These are phyloP conservation scores for Spongilla lacustris DNA, from an alignment of 37 sponge, comb jelly and placozoan species.

Conservation along the genomic window DNA sequence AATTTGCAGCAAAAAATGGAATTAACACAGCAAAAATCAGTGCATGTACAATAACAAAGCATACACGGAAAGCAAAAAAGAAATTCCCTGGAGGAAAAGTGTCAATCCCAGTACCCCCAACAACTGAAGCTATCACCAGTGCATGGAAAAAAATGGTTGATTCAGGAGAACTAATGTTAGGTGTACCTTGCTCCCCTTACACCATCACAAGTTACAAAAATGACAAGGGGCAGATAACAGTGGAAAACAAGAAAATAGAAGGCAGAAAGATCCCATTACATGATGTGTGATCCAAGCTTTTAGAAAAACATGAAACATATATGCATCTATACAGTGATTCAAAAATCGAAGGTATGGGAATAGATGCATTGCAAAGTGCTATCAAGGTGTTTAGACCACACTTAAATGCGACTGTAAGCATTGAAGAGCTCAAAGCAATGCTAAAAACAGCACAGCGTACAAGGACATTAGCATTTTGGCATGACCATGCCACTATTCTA, in stretches of 20 bases:
- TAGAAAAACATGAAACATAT: slow-evolving; percentile 16
- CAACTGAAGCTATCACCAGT: slow-evolving; percentile 3
- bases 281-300: slow-evolving; percentile 25
- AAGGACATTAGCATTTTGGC: slow-evolving; percentile 34
- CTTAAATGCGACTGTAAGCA: no score
- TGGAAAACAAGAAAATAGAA: slow-evolving; percentile 14
- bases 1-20: slow-evolving; percentile 21
- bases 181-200: slow-evolving; percentile 31
- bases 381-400: no score
- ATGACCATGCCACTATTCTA: slow-evolving; percentile 34
- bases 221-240: slow-evolving; percentile 11
- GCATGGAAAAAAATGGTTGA: slow-evolving; percentile 29
- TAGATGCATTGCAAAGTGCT: no score
- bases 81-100: slow-evolving; percentile 14
- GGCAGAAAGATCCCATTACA: slow-evolving; percentile 44
- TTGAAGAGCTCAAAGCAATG: slow-evolving; percentile 6
- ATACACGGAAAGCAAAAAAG: not conserved
- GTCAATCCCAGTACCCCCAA: slow-evolving; percentile 19
- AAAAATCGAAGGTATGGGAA: slow-evolving; percentile 4
- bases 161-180: slow-evolving; percentile 20
- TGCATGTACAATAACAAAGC: not conserved
- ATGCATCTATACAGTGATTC: slow-evolving; percentile 47
- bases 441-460: slow-evolving; percentile 15
- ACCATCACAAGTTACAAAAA: slow-evolving; percentile 4
- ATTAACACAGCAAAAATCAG: slow-evolving; percentile 18